A percentile compares a stretch with the other conserved stretches of the same genome.
Conservation (phyloP, 2,797 vertebrate species). For the Gobio occitaniae region DNA sequence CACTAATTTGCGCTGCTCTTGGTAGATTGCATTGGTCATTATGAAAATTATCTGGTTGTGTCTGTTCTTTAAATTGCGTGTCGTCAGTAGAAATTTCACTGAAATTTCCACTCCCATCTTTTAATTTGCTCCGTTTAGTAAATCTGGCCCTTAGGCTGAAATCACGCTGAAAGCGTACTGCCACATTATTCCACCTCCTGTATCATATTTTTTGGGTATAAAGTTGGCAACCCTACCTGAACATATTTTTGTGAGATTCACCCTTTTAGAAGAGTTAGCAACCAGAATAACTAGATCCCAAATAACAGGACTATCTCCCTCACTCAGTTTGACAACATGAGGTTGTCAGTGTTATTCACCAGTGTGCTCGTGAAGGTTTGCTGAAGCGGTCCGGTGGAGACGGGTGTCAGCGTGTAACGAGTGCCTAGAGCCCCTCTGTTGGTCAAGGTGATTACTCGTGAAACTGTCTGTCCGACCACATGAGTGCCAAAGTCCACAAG, state of each 20-base stretch:
- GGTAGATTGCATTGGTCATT: too few species aligned
- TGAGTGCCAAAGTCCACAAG: slow-evolving; percentile 88
- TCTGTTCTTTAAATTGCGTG: too few species aligned
- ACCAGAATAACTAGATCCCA: neutral
- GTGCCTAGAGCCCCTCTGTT: slow-evolving; percentile 88
- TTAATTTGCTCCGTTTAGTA: too few species aligned
- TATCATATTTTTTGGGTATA: neutral
- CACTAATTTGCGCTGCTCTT: too few species aligned
- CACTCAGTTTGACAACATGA: neutral
- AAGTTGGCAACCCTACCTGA: neutral
- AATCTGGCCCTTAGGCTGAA: neutral
- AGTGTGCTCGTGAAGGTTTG: slow-evolving; percentile 50
- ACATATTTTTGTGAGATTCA: neutral
- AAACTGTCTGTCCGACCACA: slow-evolving; percentile 87
- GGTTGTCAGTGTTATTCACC: slow-evolving; percentile 66
- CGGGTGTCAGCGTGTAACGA: slow-evolving; percentile 76
- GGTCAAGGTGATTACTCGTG: slow-evolving; percentile 84
- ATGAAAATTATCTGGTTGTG: too few species aligned
- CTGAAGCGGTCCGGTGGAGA: slow-evolving; percentile 52
- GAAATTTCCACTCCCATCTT: too few species aligned
- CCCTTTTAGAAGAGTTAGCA: too few species aligned
- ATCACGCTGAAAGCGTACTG: neutral
- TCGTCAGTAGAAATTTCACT: too few species aligned
- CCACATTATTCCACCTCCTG: neutral
- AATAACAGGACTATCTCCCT: neutral